These are phyloP conservation scores for Fulica atra DNA, from an alignment of 2,113 vertebrate genomes.

Conservation along the genomic window DNA sequence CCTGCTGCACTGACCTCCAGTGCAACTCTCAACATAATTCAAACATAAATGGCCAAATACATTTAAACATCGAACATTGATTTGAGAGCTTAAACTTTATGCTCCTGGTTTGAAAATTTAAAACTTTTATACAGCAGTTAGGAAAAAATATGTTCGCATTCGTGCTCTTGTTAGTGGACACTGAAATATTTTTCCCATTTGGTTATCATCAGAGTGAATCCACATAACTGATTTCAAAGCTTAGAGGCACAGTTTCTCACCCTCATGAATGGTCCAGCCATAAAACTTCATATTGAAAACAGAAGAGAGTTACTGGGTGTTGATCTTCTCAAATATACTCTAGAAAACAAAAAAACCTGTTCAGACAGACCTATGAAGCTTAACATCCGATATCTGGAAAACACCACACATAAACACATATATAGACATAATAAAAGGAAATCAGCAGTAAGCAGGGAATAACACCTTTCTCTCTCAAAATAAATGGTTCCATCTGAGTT, in stretches of 20 bases:
- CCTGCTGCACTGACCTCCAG: neutral
- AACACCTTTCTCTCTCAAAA: conserved; percentile 1
- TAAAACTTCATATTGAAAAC: neutral
- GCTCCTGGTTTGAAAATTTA: neutral
- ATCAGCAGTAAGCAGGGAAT: neutral
- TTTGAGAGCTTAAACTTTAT: neutral
- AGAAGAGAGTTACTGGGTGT: neutral
- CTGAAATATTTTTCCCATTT: neutral
- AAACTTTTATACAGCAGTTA: neutral
- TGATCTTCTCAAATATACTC: neutral
- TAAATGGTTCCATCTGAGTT: conserved; percentile 9
- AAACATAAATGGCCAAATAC: neutral
- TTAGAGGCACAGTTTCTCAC: neutral
- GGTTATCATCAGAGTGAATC: neutral
- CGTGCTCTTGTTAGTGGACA: neutral
- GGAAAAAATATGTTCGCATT: neutral
- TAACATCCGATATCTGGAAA: neutral
- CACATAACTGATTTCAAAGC: neutral
- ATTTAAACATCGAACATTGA: neutral
- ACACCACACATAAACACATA: neutral
- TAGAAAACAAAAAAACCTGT: neutral
- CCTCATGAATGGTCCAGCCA: neutral
- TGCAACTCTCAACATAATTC: neutral
- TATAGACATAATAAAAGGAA: neutral
- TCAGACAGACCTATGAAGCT: neutral